Conservation (phyloP, 2,888 invertebrate genomes). For the Lomographa bimaculata region DNA sequence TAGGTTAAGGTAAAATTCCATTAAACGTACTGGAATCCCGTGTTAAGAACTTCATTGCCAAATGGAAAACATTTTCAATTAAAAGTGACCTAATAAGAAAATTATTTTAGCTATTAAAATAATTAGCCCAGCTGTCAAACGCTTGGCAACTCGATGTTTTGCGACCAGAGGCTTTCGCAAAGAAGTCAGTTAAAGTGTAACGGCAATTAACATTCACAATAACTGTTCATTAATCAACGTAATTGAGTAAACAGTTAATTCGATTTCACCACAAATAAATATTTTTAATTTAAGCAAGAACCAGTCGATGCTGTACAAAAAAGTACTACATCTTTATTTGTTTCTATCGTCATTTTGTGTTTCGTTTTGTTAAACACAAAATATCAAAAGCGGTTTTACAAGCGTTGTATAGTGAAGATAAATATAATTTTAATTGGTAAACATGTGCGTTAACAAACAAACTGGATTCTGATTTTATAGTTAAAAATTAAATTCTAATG, state of each 20-base stretch:
- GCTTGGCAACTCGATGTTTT: constrained; percentile 36
- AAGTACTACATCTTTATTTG: too few species aligned
- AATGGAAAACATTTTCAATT: constrained; percentile 2
- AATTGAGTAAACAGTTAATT: constrained; percentile 17
- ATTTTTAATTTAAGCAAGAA: neutral
- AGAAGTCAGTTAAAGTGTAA: constrained; percentile 44
- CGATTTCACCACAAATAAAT: constrained; percentile 18
- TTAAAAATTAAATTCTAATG: too few species aligned
- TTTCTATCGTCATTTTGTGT: too few species aligned
- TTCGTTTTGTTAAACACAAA: too few species aligned
- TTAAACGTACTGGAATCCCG: neutral
- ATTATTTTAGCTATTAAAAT: constrained; percentile 4
- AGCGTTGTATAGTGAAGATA: too few species aligned
- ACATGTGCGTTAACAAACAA: too few species aligned
- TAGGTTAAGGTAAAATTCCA: neutral
- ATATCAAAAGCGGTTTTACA: too few species aligned
- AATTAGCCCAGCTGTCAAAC: constrained; percentile 9
- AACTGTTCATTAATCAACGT: constrained; percentile 18
- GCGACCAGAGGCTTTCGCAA: constrained; percentile 41
- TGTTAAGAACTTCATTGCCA: neutral
- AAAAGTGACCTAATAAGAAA: constrained; percentile 5
- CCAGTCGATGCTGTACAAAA: too few species aligned
- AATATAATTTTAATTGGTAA: too few species aligned
- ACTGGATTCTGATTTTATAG: too few species aligned
- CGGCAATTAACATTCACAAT: constrained; percentile 38